Evolutionary conservation across 2,797 vertebrate species (phyloP).

Genomic region (Ptychobarbus kaznakovi): DNA sequence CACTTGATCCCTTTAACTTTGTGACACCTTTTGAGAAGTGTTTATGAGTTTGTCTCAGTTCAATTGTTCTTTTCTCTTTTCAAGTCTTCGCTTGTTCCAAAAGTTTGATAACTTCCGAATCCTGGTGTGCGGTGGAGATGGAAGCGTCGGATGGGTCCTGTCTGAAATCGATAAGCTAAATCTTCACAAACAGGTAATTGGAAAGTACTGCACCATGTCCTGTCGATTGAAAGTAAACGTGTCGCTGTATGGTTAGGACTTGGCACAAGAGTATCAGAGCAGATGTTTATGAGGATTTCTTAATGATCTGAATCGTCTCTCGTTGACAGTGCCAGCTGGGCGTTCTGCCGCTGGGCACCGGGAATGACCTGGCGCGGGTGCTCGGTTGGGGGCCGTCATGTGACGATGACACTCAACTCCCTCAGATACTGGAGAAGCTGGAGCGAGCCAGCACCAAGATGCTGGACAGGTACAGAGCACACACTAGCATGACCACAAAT

Average conservation of each 20-base stretch:
- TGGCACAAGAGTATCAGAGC: slow-evolving; percentile 1
- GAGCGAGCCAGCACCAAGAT: slow-evolving; percentile 98
- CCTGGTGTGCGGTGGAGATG: slow-evolving; percentile 96
- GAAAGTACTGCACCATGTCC: background rate
- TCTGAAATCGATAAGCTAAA: slow-evolving; percentile 98
- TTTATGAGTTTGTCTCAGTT: slow-evolving; percentile 2
- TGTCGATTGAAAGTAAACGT: background rate
- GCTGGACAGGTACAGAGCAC: slow-evolving; percentile 86
- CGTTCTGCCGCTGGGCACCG: slow-evolving; percentile 93
- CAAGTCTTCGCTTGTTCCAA: slow-evolving; percentile 94
- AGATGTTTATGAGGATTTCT: slow-evolving; percentile 13
- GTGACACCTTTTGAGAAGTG: slow-evolving; percentile 2
- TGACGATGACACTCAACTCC: slow-evolving; percentile 96
- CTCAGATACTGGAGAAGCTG: slow-evolving; percentile 96
- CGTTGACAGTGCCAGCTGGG: slow-evolving; percentile 93
- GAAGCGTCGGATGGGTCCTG: slow-evolving; percentile 97
- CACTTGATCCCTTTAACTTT: background rate
- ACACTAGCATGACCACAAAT: background rate
- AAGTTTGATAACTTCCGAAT: slow-evolving; percentile 99
- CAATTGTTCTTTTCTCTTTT: slow-evolving; percentile 21
- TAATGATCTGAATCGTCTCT: slow-evolving; percentile 45
- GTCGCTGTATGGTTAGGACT: background rate
- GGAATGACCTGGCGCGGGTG: slow-evolving; percentile 95
- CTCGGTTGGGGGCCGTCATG: slow-evolving; percentile 97
- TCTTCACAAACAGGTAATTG: slow-evolving; percentile 91